Percentiles rank a stretch among this genome's conserved stretches.
Conservation (phyloP, 1,140 invertebrate genomes). For the Camponotus vicinus region DNA sequence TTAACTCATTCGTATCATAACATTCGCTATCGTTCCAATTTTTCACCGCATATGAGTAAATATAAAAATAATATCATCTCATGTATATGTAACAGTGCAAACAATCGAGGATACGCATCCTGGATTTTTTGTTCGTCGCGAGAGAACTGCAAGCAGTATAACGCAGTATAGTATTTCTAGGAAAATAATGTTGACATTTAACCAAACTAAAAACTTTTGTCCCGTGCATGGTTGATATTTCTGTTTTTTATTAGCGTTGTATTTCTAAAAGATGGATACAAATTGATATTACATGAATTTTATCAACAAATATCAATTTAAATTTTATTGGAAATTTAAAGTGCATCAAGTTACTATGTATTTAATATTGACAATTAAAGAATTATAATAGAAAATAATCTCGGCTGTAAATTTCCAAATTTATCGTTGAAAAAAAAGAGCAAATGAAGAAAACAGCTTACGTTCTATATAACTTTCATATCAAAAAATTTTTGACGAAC, state of each 20-base stretch:
- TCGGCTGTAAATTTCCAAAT: not conserved
- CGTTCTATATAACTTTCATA: not conserved
- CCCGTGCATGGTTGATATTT: not conserved
- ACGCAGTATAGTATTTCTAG: conserved; percentile 21
- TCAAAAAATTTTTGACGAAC: not conserved
- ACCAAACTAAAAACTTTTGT: conserved; percentile 3
- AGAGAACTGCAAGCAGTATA: not conserved
- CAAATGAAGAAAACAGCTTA: not conserved
- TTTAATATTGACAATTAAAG: not conserved
- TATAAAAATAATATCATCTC: conserved; percentile 35
- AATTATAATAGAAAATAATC: not conserved
- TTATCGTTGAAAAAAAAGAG: not conserved
- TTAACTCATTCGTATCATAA: not conserved
- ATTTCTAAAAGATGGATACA: not conserved
- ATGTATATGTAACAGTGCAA: conserved; percentile 12
- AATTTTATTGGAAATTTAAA: not conserved
- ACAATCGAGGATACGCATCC: conserved; percentile 10
- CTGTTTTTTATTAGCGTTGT: not conserved
- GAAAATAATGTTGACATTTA: conserved; percentile 37
- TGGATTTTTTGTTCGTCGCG: conserved; percentile 7
- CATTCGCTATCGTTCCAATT: not conserved
- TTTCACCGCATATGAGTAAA: not conserved
- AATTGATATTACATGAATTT: not conserved
- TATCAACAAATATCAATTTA: not conserved
- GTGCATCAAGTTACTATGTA: not conserved